Base-by-base conservation (phyloP, 2,888 invertebrate species). In the Nymphalis polychloros region DNA sequence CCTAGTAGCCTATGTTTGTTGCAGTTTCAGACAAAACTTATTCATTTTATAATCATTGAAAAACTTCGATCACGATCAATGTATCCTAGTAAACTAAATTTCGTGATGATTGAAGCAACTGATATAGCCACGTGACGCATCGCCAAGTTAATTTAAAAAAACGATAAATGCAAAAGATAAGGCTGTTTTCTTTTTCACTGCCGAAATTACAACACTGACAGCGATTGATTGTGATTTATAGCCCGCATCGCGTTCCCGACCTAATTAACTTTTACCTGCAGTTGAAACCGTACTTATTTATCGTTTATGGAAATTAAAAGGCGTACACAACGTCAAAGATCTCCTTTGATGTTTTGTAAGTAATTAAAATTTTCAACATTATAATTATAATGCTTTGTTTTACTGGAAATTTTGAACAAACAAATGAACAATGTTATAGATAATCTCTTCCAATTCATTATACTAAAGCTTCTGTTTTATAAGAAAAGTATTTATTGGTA, bases 161-260 rank as follows among this genome's bases (percentile, higher is more conserved):
- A 61, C 67, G 70, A 74, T 73, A 68, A 74, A 74, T 73, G 69
- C 64, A 67, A 71, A 68, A 76, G 73, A 75, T 72, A 75, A 74
- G 70, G 63, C 31, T 70, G 64, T 70, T 73, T 73, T 71, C 71
- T 73, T 68, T 72, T 70, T 61, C 60, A 68, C 64, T 72, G 71
- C 72, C 72, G 68, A 76, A 76, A 74, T 73, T 75, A 66, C 72
- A 66, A 63, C 65, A 67, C 79, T 79, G 85, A 86, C 86, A 78
- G 71, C 73, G 84, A 85, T 85, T 81, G 84, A 86, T 86, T 82
- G 80, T 79, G 84, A 86, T 85, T 83, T 83, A 86, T 83, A 82
- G 77, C 71, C 76, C 73, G 73, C 78, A 70, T 70, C 69, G 66
- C 59, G 68, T 70, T 76, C 73, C 76, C 78, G 74, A 76, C 76